These are phyloP conservation scores for Camponotus fellah DNA, from an alignment of 2,888 invertebrate species.

Conservation along the genomic window DNA sequence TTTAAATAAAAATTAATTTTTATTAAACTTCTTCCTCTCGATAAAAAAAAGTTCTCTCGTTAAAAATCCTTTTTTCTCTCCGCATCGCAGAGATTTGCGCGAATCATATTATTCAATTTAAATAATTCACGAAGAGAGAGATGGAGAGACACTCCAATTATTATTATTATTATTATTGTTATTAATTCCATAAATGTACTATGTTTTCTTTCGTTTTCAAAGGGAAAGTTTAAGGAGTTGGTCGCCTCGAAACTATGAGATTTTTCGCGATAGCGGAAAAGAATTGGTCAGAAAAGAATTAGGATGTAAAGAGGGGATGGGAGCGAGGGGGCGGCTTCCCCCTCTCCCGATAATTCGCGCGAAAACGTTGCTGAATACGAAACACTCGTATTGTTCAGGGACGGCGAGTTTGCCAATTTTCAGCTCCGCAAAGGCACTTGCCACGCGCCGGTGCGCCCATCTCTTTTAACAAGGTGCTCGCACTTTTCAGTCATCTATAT, in stretches of 20 bases:
- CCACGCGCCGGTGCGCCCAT: conserved; percentile 31
- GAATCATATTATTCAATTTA: neutral
- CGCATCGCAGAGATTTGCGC: no score
- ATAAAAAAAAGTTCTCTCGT: neutral
- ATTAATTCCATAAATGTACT: neutral
- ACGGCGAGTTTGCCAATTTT: conserved; percentile 42
- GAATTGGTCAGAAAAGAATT: conserved; percentile 16
- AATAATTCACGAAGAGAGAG: neutral
- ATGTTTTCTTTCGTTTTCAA: neutral
- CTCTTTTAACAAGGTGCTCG: conserved; percentile 32
- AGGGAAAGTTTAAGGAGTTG: neutral
- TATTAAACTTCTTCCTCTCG: neutral
- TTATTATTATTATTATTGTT: neutral
- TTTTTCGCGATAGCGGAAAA: conserved; percentile 6
- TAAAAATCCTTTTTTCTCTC: neutral
- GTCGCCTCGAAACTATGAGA: neutral
- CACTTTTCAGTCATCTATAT: neutral
- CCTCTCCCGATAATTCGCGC: neutral
- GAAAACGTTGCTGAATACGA: conserved; percentile 38
- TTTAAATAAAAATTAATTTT: neutral
- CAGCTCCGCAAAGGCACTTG: conserved; percentile 32
- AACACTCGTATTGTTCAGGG: conserved; percentile 15
- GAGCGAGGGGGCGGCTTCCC: neutral
- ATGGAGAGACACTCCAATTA: neutral
- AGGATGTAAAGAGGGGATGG: neutral